Evolutionary conservation across 2,888 invertebrate species (phyloP).

Genomic region (Mesochorus sp.): DNA sequence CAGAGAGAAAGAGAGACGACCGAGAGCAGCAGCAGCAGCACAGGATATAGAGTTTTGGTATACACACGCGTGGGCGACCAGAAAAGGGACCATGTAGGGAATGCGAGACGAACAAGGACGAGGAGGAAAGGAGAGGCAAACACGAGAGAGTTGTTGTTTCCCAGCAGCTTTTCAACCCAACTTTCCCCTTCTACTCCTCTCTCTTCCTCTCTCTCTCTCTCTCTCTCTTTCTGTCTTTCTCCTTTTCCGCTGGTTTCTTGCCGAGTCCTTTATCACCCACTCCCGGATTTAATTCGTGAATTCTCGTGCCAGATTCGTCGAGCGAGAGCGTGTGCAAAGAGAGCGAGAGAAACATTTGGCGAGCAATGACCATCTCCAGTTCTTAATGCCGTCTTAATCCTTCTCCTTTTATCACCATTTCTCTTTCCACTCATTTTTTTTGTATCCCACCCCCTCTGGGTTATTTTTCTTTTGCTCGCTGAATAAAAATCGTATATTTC

Average conservation of each 20-base stretch:
- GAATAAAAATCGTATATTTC: not conserved
- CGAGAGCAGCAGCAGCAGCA: slow-evolving; percentile 6
- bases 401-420: slow-evolving; percentile 13
- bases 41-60: slow-evolving; percentile 39
- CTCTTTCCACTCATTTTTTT: not conserved
- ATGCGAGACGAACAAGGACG: slow-evolving; percentile 52
- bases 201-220: not conserved
- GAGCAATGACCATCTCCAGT: slow-evolving; percentile 12
- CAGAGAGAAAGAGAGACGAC: slow-evolving; percentile 34
- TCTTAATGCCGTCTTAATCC: slow-evolving; percentile 39
- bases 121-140: slow-evolving; percentile 49
- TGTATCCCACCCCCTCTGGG: not conserved
- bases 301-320: slow-evolving; percentile 58
- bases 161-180: slow-evolving; percentile 24
- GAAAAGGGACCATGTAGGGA: slow-evolving; percentile 57
- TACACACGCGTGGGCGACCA: slow-evolving; percentile 39
- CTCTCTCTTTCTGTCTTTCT: not conserved
- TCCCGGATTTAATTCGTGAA: slow-evolving; percentile 57
- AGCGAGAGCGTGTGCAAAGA: slow-evolving; percentile 1
- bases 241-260: no score
- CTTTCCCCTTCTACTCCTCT: not conserved
- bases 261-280: slow-evolving; percentile 48
- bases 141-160: slow-evolving; percentile 45
- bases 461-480: not conserved
- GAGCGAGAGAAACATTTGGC: slow-evolving; percentile 22